Percentiles rank a stretch among this genome's conserved stretches.
Conservation (phyloP, 1,140 invertebrate species). For the Drosophila parabipectinata region DNA sequence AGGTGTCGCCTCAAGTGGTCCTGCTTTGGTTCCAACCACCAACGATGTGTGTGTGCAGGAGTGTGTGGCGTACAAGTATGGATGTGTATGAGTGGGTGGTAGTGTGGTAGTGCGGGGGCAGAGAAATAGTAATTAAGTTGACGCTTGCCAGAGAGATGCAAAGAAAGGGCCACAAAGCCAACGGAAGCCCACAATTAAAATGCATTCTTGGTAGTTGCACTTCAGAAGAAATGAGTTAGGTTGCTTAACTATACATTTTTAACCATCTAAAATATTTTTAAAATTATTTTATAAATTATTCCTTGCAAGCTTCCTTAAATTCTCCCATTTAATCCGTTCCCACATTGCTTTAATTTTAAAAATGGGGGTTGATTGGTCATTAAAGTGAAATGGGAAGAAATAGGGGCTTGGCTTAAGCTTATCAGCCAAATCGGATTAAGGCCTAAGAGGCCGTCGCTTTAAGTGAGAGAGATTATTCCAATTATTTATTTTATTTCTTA, state of each 20-base stretch:
- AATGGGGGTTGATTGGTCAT: not conserved
- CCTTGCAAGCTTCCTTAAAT: not conserved
- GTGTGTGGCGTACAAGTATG: constrained; percentile 20
- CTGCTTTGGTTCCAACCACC: constrained; percentile 77
- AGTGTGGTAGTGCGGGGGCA: constrained; percentile 37
- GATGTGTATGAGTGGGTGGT: constrained; percentile 21
- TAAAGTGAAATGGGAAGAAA: constrained; percentile 1
- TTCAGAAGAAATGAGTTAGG: not conserved
- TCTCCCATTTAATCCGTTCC: too few relatives aligned
- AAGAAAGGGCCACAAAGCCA: constrained; percentile 41
- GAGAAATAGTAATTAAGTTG: constrained; percentile 80
- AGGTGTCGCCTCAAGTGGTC: constrained; percentile 78
- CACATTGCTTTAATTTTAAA: too few relatives aligned
- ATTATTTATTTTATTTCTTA: not conserved
- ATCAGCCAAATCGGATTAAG: constrained; percentile 32
- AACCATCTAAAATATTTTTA: not conserved
- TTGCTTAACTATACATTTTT: not conserved
- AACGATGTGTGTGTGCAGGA: constrained; percentile 29
- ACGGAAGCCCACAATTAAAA: constrained; percentile 55
- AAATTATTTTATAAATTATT: not conserved
- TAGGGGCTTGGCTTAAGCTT: constrained; percentile 19
- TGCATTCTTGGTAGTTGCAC: constrained; percentile 32
- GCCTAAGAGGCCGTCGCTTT: constrained; percentile 12
- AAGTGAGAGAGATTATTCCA: constrained; percentile 18
- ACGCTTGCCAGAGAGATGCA: constrained; percentile 53